Percentiles rank a stretch among this genome's conserved stretches.
These are phyloP conservation scores for Clarias fuscus DNA, from an alignment of 2,797 vertebrate species.

Conservation along the genomic window DNA sequence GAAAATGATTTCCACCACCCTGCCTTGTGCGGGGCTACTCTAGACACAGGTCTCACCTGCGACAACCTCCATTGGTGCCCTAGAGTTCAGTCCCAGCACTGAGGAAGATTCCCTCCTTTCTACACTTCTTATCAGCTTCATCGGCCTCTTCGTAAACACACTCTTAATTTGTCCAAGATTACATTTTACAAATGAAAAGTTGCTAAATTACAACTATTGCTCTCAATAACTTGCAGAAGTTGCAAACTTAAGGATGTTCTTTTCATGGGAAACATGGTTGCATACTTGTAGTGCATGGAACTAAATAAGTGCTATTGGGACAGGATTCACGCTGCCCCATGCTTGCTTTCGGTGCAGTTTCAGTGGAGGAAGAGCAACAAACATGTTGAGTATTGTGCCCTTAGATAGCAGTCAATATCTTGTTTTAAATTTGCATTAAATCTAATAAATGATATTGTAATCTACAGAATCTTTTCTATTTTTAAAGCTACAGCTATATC, in stretches of 20 bases:
- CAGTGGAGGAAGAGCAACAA: background rate
- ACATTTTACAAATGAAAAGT: background rate
- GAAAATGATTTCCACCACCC: constrained; percentile 73
- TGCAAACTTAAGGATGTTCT: constrained; percentile 1
- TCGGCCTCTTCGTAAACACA: background rate
- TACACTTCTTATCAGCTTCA: constrained; percentile 29
- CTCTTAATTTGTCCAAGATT: background rate
- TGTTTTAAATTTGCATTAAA: background rate
- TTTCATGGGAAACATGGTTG: background rate
- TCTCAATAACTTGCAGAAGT: no score
- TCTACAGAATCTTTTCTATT: no score
- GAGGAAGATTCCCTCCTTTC: background rate
- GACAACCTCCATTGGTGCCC: constrained; percentile 31
- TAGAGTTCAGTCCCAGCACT: constrained; percentile 7
- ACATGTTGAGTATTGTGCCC: background rate
- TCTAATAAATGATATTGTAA: no score
- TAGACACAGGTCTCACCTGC: background rate
- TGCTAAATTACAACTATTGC: background rate
- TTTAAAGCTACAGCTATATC: no score
- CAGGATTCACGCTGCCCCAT: background rate
- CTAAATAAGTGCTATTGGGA: background rate
- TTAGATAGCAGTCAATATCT: background rate
- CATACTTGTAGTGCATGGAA: background rate
- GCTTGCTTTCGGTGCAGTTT: no score
- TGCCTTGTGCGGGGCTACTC: constrained; percentile 37